These are phyloP conservation scores for Phaethornis superciliosus DNA, from an alignment of 2,113 vertebrate species.

Conservation along the genomic window DNA sequence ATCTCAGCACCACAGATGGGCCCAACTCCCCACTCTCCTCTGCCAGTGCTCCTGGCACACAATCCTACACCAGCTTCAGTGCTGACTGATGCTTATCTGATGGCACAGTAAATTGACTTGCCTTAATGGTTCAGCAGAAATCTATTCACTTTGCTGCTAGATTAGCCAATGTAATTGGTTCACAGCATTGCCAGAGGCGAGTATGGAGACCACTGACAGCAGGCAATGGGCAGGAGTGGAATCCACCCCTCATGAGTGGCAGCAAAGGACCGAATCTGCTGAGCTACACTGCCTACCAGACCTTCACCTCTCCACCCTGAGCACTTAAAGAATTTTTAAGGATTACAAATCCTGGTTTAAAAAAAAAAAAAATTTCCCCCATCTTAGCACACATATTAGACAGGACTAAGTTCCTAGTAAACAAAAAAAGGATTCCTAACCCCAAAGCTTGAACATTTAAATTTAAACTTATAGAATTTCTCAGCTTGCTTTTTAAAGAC, in stretches of 20 bases:
- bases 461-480: neutral
- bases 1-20: neutral
- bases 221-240: neutral
- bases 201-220: rapidly evolving
- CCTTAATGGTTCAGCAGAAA: neutral
- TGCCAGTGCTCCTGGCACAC: neutral
- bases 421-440: neutral
- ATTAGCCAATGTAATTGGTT: neutral
- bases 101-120: neutral
- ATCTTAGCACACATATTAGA: neutral
- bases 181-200: neutral
- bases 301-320: neutral
- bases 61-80: neutral
- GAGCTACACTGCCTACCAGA: neutral
- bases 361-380: neutral
- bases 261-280: neutral
- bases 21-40: neutral
- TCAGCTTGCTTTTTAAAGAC: neutral
- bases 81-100: neutral
- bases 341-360: too few relatives aligned
- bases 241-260: neutral
- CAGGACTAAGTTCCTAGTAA: neutral
- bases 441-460: neutral
- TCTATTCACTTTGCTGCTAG: neutral
- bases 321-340: neutral